phyloP scores from a whole-genome alignment of 2,113 vertebrate genomes.

The Vulpes lagopus region DNA sequence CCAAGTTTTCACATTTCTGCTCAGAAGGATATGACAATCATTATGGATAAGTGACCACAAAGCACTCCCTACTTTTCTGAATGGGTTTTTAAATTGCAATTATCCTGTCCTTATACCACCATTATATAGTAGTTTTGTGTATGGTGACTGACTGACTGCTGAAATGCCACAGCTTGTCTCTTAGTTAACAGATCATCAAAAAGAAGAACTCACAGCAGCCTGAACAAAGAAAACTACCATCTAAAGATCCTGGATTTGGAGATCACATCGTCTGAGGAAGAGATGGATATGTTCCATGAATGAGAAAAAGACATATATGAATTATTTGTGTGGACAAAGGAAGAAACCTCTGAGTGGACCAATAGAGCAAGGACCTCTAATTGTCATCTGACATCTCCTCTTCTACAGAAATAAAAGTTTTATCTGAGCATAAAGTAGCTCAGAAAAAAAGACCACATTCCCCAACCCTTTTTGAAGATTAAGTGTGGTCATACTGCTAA shows the following conservation, averaged over 20 bases:
- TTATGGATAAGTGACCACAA: neutral
- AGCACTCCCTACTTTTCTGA: neutral
- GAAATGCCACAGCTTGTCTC: neutral
- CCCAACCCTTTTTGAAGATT: neutral
- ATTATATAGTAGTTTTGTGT: neutral
- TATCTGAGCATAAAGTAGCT: neutral
- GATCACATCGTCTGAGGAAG: neutral
- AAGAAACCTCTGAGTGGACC: neutral
- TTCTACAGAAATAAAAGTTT: neutral
- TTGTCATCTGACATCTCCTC: neutral
- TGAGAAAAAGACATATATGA: neutral
- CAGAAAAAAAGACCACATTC: neutral
- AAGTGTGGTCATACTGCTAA: neutral
- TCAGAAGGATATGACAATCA: neutral
- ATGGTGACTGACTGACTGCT: neutral
- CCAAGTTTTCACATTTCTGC: neutral
- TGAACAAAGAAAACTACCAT: neutral
- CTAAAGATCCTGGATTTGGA: neutral
- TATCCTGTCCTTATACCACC: neutral
- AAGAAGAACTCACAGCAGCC: neutral
- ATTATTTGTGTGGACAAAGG: neutral
- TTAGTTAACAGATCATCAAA: neutral
- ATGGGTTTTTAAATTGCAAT: neutral
- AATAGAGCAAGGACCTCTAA: neutral
- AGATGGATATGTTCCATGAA: neutral